A percentile compares a stretch with the other conserved stretches of the same genome.
These are phyloP conservation scores for Echinarachnius parma DNA, from an alignment of 53 echinoderm and acorn worm species.

Conservation along the genomic window DNA sequence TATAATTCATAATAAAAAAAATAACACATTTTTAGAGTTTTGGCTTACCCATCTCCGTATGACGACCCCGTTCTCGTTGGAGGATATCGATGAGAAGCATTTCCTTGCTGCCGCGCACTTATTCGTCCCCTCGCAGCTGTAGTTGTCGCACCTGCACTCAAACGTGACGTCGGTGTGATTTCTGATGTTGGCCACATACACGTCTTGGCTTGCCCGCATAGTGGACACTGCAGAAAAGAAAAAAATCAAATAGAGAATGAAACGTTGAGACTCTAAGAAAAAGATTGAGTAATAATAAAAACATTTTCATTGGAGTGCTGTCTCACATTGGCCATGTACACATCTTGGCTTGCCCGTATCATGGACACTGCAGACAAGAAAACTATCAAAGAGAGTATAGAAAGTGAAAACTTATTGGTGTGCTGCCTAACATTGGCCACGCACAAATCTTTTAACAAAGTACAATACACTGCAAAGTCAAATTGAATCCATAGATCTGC, in stretches of 20 bases:
- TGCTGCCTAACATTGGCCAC: slow-evolving; percentile 13
- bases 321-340: slow-evolving; percentile 17
- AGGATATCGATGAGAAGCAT: slow-evolving; percentile 65
- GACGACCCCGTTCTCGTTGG: slow-evolving; percentile 48
- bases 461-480: too few species aligned
- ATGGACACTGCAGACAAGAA: slow-evolving; percentile 24
- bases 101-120: slow-evolving; percentile 46
- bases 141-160: slow-evolving; percentile 56
- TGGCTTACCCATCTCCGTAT: slow-evolving; percentile 53
- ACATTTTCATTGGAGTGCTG: slow-evolving; percentile 29
- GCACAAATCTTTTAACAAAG: slow-evolving; percentile 33
- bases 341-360: slow-evolving; percentile 41
- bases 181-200: slow-evolving; percentile 20
- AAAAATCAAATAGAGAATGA: too few species aligned
- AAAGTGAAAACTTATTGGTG: too few species aligned
- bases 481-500: too few species aligned
- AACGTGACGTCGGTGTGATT: slow-evolving; percentile 41
- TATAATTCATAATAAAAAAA: too few species aligned
- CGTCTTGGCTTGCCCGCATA: slow-evolving; percentile 42
- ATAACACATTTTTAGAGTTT: too few species aligned
- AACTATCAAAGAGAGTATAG: too few species aligned
- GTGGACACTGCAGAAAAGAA: slow-evolving; percentile 27
- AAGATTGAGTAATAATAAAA: too few species aligned
- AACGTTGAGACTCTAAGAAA: too few species aligned
- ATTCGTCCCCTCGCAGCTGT: slow-evolving; percentile 45